Percentiles rank a stretch among this genome's conserved stretches.
These are phyloP conservation scores for Drosophila rufa DNA, from an alignment of 1,140 invertebrate species.

Conservation along the genomic window DNA sequence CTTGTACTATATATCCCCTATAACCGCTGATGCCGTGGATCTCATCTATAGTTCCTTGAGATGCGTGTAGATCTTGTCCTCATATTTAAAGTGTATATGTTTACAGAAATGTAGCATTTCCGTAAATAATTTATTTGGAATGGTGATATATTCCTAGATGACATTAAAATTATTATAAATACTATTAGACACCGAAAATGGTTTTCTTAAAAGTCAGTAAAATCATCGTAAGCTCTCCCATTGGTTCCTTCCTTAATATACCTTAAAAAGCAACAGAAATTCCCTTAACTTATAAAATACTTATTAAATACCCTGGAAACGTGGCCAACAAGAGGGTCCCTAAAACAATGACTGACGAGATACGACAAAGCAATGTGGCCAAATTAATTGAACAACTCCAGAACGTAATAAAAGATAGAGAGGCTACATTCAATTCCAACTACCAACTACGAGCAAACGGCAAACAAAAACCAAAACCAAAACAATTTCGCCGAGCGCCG, in stretches of 20 bases:
- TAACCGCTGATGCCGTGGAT: no score
- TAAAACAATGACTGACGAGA: conserved; percentile 29
- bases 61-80: no score
- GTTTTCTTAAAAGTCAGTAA: no score
- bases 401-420: conserved; percentile 56
- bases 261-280: not conserved
- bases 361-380: conserved; percentile 50
- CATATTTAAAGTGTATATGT: no score
- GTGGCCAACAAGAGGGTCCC: conserved; percentile 16
- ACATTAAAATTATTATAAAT: no score
- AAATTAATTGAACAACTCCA: conserved; percentile 75
- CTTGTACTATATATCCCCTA: no score
- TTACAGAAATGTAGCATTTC: no score
- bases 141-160: no score
- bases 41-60: no score
- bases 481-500: conserved; percentile 51
- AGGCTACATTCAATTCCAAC: conserved; percentile 41
- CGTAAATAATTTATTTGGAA: no score
- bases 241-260: not conserved
- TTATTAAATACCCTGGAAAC: not conserved
- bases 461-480: conserved; percentile 17
- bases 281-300: not conserved
- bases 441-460: conserved; percentile 22
- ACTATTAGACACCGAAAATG: no score
- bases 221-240: no score